Conservation (phyloP, 2,797 vertebrate species). For the Gila robusta region DNA sequence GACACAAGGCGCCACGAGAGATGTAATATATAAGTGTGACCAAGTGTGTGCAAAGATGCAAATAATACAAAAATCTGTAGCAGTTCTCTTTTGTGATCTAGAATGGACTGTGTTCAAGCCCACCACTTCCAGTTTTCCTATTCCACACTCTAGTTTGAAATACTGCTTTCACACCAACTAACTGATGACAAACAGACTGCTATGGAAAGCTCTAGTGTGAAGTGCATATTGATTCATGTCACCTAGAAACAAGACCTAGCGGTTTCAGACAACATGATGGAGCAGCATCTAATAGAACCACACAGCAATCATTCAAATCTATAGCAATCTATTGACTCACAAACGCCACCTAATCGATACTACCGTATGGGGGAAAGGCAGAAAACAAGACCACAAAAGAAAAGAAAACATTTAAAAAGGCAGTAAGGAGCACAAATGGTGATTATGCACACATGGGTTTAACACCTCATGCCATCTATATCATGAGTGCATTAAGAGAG, state of each 20-base stretch:
- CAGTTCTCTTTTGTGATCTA: background rate
- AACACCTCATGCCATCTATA: slow-evolving; percentile 8
- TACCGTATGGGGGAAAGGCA: slow-evolving; percentile 62
- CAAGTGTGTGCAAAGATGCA: background rate
- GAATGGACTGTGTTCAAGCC: background rate
- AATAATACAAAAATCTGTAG: background rate
- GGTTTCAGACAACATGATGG: slow-evolving; percentile 26
- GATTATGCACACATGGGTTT: slow-evolving; percentile 39
- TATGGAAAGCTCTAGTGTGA: slow-evolving; percentile 19
- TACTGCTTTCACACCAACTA: slow-evolving; percentile 7
- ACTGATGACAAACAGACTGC: slow-evolving; percentile 27
- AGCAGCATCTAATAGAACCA: slow-evolving; percentile 22
- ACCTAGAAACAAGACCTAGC: slow-evolving; percentile 32
- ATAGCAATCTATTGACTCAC: slow-evolving; percentile 80
- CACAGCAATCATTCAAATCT: slow-evolving; percentile 69
- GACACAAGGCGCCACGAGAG: background rate
- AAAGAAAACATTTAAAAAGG: slow-evolving; percentile 77
- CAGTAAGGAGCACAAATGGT: slow-evolving; percentile 46
- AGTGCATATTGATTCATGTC: slow-evolving; percentile 28
- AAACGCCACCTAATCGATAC: slow-evolving; percentile 77
- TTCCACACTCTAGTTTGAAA: slow-evolving; percentile 11
- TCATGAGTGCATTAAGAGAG: slow-evolving; percentile 19
- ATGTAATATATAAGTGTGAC: background rate
- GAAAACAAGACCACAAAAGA: slow-evolving; percentile 79
- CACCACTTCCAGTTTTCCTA: background rate